Conservation (phyloP, 2,113 vertebrate genomes). For the Myxocyprinus asiaticus region DNA sequence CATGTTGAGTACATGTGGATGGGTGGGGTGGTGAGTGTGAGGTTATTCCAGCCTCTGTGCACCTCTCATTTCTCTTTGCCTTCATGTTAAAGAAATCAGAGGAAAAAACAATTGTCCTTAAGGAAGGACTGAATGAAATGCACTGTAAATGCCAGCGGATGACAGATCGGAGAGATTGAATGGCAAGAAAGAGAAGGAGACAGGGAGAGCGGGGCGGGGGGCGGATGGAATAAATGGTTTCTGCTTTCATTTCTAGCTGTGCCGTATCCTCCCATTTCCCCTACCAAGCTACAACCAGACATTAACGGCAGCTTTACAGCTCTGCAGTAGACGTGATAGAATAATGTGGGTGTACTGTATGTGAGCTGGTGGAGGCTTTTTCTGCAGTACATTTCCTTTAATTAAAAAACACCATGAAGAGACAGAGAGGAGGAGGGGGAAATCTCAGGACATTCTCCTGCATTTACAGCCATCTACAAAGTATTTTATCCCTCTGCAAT, state of each 20-base stretch:
- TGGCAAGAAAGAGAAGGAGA: background rate
- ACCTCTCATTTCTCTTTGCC: conserved; percentile 66
- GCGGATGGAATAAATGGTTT: conserved; percentile 72
- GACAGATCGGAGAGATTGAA: conserved; percentile 87
- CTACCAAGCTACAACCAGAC: conserved; percentile 22
- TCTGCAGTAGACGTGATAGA: conserved; percentile 55
- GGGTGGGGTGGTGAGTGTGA: conserved; percentile 56
- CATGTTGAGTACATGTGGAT: background rate
- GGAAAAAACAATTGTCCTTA: conserved; percentile 92
- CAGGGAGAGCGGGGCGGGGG: background rate
- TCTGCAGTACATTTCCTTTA: conserved; percentile 57
- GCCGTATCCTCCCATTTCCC: conserved; percentile 40
- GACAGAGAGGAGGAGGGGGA: conserved; percentile 2
- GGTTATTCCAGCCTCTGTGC: conserved; percentile 78
- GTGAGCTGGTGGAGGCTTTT: conserved; percentile 48
- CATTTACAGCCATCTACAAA: conserved; percentile 63
- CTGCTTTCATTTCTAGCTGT: conserved; percentile 41
- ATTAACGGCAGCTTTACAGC: conserved; percentile 41
- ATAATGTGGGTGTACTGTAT: conserved; percentile 49
- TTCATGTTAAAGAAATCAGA: conserved; percentile 91
- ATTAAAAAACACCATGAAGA: conserved; percentile 62
- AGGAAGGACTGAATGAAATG: conserved; percentile 88
- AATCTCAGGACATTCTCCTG: conserved; percentile 58
- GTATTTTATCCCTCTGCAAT: conserved; percentile 68
- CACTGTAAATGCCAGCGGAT: conserved; percentile 91